A percentile compares a stretch with the other conserved stretches of the same genome.
Conservation (phyloP, 2,113 vertebrate genomes). For the Toxostoma redivivum region DNA sequence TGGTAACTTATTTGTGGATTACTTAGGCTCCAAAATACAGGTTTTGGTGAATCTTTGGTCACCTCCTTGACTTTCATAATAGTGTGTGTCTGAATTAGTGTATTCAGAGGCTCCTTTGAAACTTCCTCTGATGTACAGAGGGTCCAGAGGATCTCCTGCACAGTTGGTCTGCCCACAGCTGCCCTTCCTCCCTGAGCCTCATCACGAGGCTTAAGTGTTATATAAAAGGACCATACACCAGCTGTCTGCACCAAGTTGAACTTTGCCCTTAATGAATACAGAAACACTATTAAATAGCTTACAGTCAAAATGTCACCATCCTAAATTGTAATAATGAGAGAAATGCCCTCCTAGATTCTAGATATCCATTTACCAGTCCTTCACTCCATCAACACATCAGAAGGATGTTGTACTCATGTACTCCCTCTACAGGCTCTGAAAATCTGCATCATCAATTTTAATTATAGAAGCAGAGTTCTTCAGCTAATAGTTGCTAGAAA, state of each 20-base stretch:
- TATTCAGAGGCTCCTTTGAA: conserved; percentile 43
- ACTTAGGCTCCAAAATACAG: neutral
- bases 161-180: conserved; percentile 45
- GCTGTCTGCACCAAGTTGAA: conserved; percentile 55
- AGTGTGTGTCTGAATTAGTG: neutral
- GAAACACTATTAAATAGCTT: conserved; percentile 64
- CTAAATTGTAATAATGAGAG: conserved; percentile 57
- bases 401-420: conserved; percentile 10
- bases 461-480: conserved; percentile 7
- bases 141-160: conserved; percentile 24
- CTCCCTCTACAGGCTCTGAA: conserved; percentile 59
- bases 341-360: conserved; percentile 52
- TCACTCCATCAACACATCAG: conserved; percentile 44
- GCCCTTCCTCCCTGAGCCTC: conserved; percentile 53
- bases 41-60: neutral
- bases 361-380: conserved; percentile 28
- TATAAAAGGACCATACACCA: conserved; percentile 65
- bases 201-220: conserved; percentile 60
- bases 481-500: neutral
- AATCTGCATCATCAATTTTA: conserved; percentile 53
- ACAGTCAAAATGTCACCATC: conserved; percentile 48
- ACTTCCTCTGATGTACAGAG: conserved; percentile 31
- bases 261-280: conserved; percentile 64
- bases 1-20: neutral
- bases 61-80: neutral